These are phyloP conservation scores for Seriola dumerili DNA, from an alignment of 2,113 vertebrate genomes.

Conservation along the genomic window DNA sequence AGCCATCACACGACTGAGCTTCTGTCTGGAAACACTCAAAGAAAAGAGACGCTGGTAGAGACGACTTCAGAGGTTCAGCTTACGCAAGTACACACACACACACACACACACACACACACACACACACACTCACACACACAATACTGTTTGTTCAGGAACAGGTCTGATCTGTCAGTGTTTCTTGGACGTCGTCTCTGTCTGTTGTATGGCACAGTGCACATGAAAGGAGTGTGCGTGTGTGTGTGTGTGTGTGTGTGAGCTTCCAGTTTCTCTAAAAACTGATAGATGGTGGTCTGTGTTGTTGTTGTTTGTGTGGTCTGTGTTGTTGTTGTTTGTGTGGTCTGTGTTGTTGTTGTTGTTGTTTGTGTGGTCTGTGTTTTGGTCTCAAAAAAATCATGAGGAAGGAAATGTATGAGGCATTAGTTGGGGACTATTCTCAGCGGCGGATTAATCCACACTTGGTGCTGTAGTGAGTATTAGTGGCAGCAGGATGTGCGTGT, in stretches of 20 bases:
- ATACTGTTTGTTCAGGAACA: slow-evolving; percentile 53
- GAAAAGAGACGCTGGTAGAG: too few species aligned
- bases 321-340: too few species aligned
- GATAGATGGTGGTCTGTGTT: too few species aligned
- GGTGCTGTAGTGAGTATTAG: too few species aligned
- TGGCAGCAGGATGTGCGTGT: too few species aligned
- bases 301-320: too few species aligned
- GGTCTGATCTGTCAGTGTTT: slow-evolving; percentile 47
- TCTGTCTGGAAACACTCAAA: neutral
- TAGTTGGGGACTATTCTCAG: too few species aligned
- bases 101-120: neutral
- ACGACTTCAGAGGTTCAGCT: neutral
- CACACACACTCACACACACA: neutral
- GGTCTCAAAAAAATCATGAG: too few species aligned
- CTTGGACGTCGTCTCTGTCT: neutral
- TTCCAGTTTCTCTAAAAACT: too few species aligned
- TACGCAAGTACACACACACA: neutral
- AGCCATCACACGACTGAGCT: neutral
- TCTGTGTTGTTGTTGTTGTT: neutral
- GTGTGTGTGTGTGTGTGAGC: neutral
- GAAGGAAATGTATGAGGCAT: too few species aligned
- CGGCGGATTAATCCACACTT: too few species aligned
- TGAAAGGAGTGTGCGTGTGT: neutral
- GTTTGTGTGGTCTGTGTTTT: neutral
- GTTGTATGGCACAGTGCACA: neutral